phyloP scores from a whole-genome alignment of 1,140 invertebrate species.

The Drosophila santomea region DNA sequence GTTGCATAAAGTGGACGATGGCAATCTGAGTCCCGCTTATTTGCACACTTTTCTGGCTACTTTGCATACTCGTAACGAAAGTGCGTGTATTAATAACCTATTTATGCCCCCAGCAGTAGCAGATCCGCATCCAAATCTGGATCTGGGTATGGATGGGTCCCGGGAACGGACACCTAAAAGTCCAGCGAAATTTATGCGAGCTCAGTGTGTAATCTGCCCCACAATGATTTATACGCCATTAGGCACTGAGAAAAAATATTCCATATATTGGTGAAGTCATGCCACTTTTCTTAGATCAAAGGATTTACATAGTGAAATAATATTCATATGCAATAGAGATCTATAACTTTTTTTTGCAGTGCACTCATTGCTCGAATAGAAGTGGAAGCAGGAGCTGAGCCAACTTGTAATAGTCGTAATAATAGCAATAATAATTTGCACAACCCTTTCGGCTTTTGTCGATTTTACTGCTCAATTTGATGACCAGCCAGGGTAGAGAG shows the following conservation, averaged over 20 bases:
- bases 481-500: constrained; percentile 34
- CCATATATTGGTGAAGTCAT: no score
- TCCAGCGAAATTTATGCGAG: constrained; percentile 53
- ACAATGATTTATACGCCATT: constrained; percentile 57
- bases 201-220: constrained; percentile 45
- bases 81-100: constrained; percentile 75
- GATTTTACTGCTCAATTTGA: constrained; percentile 76
- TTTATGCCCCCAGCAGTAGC: constrained; percentile 55
- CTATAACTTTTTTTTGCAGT: background rate
- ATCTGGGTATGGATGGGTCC: background rate
- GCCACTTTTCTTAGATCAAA: no score
- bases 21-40: constrained; percentile 62
- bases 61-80: constrained; percentile 61
- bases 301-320: no score
- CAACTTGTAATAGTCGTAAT: constrained; percentile 71
- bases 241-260: background rate
- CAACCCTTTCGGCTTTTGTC: constrained; percentile 69
- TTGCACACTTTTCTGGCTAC: constrained; percentile 69
- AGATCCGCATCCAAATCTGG: background rate
- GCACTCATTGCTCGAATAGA: background rate
- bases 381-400: constrained; percentile 5
- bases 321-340: no score
- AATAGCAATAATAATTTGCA: constrained; percentile 79
- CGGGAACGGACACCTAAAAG: constrained; percentile 49
- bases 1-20: constrained; percentile 57